phyloP scores from a whole-genome alignment of 2,888 invertebrate genomes.

The Erebia ligea region DNA sequence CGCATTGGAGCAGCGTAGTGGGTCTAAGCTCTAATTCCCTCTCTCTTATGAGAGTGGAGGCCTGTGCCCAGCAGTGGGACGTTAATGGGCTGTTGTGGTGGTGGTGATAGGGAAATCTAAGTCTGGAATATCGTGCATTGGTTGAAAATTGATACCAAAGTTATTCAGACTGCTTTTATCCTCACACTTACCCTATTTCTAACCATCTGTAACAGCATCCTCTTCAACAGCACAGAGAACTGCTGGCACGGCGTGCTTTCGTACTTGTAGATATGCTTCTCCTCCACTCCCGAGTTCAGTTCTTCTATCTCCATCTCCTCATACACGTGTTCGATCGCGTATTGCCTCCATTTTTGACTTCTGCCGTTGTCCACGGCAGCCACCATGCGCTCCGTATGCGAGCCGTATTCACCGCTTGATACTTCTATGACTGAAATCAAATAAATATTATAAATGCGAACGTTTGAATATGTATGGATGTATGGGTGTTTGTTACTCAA shows the following conservation, averaged over 20 bases:
- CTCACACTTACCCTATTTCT: constrained; percentile 84
- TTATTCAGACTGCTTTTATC: background rate
- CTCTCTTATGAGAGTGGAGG: too few relatives aligned
- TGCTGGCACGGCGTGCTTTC: constrained; percentile 86
- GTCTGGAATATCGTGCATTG: too few relatives aligned
- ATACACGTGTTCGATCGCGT: constrained; percentile 49
- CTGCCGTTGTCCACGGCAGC: constrained; percentile 86
- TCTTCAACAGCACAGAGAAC: constrained; percentile 85
- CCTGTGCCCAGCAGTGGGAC: too few relatives aligned
- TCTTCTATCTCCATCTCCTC: constrained; percentile 70
- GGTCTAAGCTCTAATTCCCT: too few relatives aligned
- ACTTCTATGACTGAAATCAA: constrained; percentile 91
- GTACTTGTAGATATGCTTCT: constrained; percentile 79
- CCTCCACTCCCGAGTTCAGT: constrained; percentile 68
- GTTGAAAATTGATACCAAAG: too few relatives aligned
- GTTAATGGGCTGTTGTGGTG: too few relatives aligned
- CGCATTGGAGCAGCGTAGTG: too few relatives aligned
- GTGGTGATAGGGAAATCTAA: too few relatives aligned
- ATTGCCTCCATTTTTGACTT: constrained; percentile 78
- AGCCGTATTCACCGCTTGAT: constrained; percentile 91
- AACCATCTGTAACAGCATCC: constrained; percentile 90
- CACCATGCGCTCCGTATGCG: constrained; percentile 87
- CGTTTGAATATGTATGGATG: too few relatives aligned
- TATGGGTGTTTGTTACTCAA: too few relatives aligned
- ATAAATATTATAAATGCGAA: too few relatives aligned